Conservation (phyloP, 2,797 vertebrate genomes). For the Microhierax caerulescens region DNA sequence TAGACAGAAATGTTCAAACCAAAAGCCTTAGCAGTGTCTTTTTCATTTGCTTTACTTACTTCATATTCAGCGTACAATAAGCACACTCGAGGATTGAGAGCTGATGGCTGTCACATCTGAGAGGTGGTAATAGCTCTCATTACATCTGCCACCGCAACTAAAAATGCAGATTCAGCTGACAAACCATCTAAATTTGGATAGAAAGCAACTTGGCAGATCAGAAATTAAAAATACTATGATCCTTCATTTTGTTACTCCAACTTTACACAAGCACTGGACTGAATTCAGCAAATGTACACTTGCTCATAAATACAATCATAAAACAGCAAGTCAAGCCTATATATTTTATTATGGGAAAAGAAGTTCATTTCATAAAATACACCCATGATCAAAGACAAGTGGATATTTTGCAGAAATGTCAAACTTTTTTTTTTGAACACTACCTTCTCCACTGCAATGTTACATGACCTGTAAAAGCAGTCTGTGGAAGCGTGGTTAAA, state of each 20-base stretch:
- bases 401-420: not conserved
- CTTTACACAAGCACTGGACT: not conserved
- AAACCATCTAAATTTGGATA: slow-evolving; percentile 47
- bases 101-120: slow-evolving; percentile 15
- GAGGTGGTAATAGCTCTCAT: slow-evolving; percentile 35
- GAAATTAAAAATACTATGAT: slow-evolving; percentile 21
- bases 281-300: not conserved
- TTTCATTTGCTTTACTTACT: slow-evolving; percentile 18
- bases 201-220: slow-evolving; percentile 40
- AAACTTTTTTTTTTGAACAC: not conserved
- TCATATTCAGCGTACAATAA: not conserved
- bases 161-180: slow-evolving; percentile 46
- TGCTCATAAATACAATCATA: not conserved
- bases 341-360: not conserved
- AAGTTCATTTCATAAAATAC: not conserved
- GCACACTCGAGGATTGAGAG: not conserved
- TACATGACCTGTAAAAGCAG: not conserved
- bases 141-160: slow-evolving; percentile 31
- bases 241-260: not conserved
- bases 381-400: not conserved
- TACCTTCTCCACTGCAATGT: not conserved
- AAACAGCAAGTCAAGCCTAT: not conserved
- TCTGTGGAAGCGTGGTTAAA: not conserved
- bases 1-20: not conserved
- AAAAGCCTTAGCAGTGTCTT: not conserved